A percentile compares a stretch with the other conserved stretches of the same genome.
These are phyloP conservation scores for Melipona beecheii DNA, from an alignment of 2,888 invertebrate species.

Conservation along the genomic window DNA sequence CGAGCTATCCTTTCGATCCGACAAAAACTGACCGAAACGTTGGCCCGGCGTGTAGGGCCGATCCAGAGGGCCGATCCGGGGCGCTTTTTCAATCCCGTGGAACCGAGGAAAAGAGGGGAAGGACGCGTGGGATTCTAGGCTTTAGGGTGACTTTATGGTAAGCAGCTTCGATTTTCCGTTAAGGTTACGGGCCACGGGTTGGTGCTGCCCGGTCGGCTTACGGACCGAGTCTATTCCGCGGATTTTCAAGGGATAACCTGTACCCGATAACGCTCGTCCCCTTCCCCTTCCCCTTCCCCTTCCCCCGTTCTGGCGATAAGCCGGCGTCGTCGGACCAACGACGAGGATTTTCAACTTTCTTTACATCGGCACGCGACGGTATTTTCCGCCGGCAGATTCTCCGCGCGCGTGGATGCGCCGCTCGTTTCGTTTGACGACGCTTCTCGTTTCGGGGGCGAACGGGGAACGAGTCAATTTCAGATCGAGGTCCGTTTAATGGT, in stretches of 20 bases:
- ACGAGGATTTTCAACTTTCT: conserved; percentile 56
- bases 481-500: background rate
- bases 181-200: conserved; percentile 77
- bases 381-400: conserved; percentile 35
- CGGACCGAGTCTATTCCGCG: conserved; percentile 73
- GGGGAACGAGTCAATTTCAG: background rate
- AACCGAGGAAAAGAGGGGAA: conserved; percentile 65
- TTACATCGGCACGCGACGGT: conserved; percentile 55
- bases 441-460: background rate
- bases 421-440: conserved; percentile 17
- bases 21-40: background rate
- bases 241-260: conserved; percentile 77
- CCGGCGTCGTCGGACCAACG: conserved; percentile 59
- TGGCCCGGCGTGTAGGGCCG: conserved; percentile 7
- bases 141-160: conserved; percentile 82
- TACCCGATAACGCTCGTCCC: conserved; percentile 74
- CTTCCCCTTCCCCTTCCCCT: conserved; percentile 59
- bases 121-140: conserved; percentile 76
- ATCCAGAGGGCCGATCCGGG: conserved; percentile 16
- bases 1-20: conserved; percentile 16
- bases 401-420: background rate
- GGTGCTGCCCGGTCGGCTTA: conserved; percentile 70
- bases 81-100: conserved; percentile 73
- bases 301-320: conserved; percentile 56
- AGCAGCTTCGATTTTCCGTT: conserved; percentile 83